Base-by-base conservation (phyloP, 2,113 vertebrate genomes). In the Vulpes lagopus region DNA sequence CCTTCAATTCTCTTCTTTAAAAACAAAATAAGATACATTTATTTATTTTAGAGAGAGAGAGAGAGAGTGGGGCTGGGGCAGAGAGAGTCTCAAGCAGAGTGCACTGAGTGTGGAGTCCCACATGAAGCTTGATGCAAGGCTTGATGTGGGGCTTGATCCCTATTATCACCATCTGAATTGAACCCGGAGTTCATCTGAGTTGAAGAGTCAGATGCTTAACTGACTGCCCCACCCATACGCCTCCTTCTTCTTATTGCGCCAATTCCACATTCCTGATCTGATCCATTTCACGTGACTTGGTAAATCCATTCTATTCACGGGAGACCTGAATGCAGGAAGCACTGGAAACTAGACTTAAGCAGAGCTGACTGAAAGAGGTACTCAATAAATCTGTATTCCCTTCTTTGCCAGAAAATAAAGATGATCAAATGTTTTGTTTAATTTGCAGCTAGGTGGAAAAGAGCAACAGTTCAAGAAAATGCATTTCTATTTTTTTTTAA, bases 361-460 rank as follows among this genome's bases (percentile, higher is more conserved):
- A 4, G 16, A 64, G 1, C 20, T 1, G 20, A 38, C 11, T 2
- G 10, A 59, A 15, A 32, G 3, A 67, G 53, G 1, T 35, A 30
- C n/a, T 64, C 10, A 38, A 76, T 64, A 89, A 62, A 64, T 82
- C 23, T 59, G 3, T 62, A 8, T 43, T 90, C 69, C 23, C 4
- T 73, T 38, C 0, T 55, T 89, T 78, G 4, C 8, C 7, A 79
- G 71, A 74, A 85, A 92, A 71, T 73, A 93, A 69, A 53, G 57
- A 74, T 4, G 8, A 83, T 59, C 14, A 51, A 73, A 51, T 38
- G 35, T 11, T 64, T 12, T 20, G 0, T 38, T 20, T 81, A 90
- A 51, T 64, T 11, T 35, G 19, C 1, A 86, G 20, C 81, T 9
- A 51, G 2, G 32, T 53, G 4, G 17, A 43, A 65, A 86, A 60